Base-by-base conservation (phyloP, 2,888 invertebrate genomes). In the Pasiphila rectangulata region DNA sequence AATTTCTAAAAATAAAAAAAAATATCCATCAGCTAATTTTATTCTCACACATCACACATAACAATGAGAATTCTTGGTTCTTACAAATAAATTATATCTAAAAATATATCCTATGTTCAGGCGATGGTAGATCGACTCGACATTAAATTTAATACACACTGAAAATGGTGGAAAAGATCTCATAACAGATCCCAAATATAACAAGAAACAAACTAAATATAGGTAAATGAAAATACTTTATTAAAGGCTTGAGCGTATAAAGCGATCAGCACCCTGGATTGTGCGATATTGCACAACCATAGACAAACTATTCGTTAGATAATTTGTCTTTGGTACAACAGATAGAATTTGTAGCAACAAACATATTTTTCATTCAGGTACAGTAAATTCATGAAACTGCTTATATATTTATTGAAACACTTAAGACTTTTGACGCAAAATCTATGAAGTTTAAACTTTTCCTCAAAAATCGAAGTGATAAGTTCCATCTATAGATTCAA, bases 21-120 rank as follows among this genome's bases (percentile, higher is more conserved):
- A 7, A 4, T 34, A 44, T 32, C 50, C 52, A 49, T 59, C 55
- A 49, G 61, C 68, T 75, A 70, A 51, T 76, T 32, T 77, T 77
- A 73, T 73, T 77, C 66, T 67, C n/a, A n/a, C n/a, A 71, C 57
- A 47, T 46, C 68, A 72, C 77, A 79, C 78, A 76, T 73, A 64
- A 66, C 59, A 57, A 69, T 66, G 70, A 69, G 57, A 64, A 56
- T 60, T 57, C 59, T 67, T 67, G 70, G 64, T 70, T 69, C 66
- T 58, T 65, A 75, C 61, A 70, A 63, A 56, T 60, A 77, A 61
- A 67, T 67, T 70, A 74, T 45, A 16, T 69, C 65, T 70, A 73
- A 70, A 69, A 68, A 63, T 69, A 62, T 48, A 57, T 45, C 43
- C 46, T 45, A 46, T 40, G 16, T 27, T 41, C 37, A 38, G 16